These are phyloP conservation scores for Acleris sparsana DNA, from an alignment of 2,888 invertebrate species.

Conservation along the genomic window DNA sequence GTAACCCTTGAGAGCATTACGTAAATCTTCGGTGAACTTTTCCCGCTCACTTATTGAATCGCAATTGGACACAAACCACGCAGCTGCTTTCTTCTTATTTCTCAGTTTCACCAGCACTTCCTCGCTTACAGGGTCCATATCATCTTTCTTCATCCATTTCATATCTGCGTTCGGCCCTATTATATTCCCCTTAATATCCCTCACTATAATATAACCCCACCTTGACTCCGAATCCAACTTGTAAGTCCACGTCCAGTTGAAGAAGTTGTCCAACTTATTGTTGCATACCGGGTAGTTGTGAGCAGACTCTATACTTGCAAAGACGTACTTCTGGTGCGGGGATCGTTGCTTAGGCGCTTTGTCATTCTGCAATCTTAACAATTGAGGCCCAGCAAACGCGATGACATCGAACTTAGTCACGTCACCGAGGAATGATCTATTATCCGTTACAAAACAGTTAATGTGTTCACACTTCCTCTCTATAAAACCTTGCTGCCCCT, in stretches of 20 bases:
- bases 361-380: too few species aligned
- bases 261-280: conserved; percentile 53
- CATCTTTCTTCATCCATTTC: conserved; percentile 56
- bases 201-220: conserved; percentile 66
- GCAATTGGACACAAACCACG: conserved; percentile 67
- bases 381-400: conserved; percentile 59
- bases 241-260: conserved; percentile 76
- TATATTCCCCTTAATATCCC: conserved; percentile 50
- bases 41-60: conserved; percentile 49
- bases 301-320: conserved; percentile 64
- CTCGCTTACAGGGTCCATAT: conserved; percentile 52
- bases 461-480: conserved; percentile 54
- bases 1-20: conserved; percentile 47
- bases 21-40: conserved; percentile 45
- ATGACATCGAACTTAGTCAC: conserved; percentile 61
- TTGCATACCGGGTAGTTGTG: conserved; percentile 60
- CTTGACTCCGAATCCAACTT: conserved; percentile 60
- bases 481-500: conserved; percentile 51
- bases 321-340: conserved; percentile 62
- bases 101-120: conserved; percentile 44
- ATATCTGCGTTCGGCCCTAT: conserved; percentile 62
- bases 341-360: conserved; percentile 56
- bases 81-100: conserved; percentile 48
- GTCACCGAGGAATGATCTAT: conserved; percentile 49
- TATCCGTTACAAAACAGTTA: conserved; percentile 62